A percentile compares a stretch with the other conserved stretches of the same genome.
Conservation (phyloP, 2,888 invertebrate genomes). For the Cerceris ruficornis region DNA sequence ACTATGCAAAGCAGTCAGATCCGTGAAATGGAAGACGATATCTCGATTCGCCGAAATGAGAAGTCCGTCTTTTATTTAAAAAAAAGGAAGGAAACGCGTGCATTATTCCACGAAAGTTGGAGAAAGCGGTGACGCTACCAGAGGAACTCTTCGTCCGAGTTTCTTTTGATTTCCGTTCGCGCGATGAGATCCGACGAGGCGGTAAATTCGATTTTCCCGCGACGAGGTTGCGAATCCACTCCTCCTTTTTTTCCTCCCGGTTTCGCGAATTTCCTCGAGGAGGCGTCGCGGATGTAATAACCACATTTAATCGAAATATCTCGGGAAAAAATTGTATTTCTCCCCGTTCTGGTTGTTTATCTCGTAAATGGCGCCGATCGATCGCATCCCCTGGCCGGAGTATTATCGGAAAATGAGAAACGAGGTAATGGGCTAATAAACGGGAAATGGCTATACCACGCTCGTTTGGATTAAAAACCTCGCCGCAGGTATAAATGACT, state of each 20-base stretch:
- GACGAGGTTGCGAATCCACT: not conserved
- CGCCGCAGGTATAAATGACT: not conserved
- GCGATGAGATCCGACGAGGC: not conserved
- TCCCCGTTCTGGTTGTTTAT: constrained; percentile 6
- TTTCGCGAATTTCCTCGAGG: too few species aligned
- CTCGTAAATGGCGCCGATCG: constrained; percentile 15
- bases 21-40: constrained; percentile 39
- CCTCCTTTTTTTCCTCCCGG: too few species aligned
- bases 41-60: constrained; percentile 37
- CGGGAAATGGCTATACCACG: constrained; percentile 5
- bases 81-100: not conserved
- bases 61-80: constrained; percentile 17
- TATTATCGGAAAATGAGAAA: constrained; percentile 26
- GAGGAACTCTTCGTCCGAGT: not conserved
- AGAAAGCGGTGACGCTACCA: not conserved
- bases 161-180: not conserved
- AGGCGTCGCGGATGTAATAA: not conserved
- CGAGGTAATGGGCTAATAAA: constrained; percentile 5
- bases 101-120: constrained; percentile 9
- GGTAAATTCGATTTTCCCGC: not conserved
- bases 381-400: constrained; percentile 15
- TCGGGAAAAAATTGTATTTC: not conserved
- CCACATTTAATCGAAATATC: constrained; percentile 9
- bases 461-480: constrained; percentile 22
- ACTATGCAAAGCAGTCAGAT: constrained; percentile 45